Evolutionary conservation across 1,140 invertebrate species (phyloP), one percentile per base, ranked within the genome.

Genomic region (Cylas formicarius): DNA sequence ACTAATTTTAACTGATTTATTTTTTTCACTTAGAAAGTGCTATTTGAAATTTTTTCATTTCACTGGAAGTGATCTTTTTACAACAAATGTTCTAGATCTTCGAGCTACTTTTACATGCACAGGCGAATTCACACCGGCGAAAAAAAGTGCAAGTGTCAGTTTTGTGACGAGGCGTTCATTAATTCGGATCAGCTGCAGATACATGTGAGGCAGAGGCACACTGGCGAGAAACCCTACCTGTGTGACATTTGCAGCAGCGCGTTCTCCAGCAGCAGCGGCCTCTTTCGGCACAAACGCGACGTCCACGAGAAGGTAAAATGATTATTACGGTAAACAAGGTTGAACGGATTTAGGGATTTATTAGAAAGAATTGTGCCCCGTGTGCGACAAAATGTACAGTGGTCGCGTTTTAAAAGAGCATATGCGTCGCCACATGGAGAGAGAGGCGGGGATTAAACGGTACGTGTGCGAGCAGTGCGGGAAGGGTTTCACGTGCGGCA

Each of bases 401-500:
- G 22, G 26, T 9, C 37, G 44, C 24, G 27, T 28, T 8, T 39
- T 46, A 38, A 46, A 38, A 8, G 46, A 47, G 13, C 50, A 48
- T 22, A 24, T 53, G 10, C 36, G 42, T 19, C 37, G 49, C 16
- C 47, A 52, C 23, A 20, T 22, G 13, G 48, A 52, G 36, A 42
- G 34, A 7, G 45, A 52, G n/a, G 24, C 22, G 16, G 37, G 27
- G 8, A 41, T 32, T 13, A 43, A 40, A 35, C 24, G 28, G 17
- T 55, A 49, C 24, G 34, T 21, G n/a, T 55, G 53, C 33, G 18
- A 40, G 2, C 11, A 40, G 16, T 55, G 50, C 31, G 43, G 33
- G n/a, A 55, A 46, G 34, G 33, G 22, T 24, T 55, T 55, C 31
- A 55, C 49, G 16, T 52, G 48, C 23, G 37, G 36, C 20, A 49